Evolutionary conservation across 2,797 vertebrate genomes (phyloP).

Genomic region (Rhinatrema bivittatum): DNA sequence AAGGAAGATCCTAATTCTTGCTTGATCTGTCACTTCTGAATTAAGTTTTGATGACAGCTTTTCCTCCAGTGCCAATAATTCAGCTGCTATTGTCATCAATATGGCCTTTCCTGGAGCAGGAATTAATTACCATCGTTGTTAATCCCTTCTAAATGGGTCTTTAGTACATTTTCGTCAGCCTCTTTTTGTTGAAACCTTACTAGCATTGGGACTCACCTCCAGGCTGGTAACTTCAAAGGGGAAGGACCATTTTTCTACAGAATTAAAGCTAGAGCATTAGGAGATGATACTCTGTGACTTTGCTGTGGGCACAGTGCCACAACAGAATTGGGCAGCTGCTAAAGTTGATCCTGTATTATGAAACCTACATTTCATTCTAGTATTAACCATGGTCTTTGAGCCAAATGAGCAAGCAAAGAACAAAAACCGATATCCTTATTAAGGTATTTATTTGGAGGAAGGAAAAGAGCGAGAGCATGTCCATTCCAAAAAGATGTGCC

Average conservation of each 20-base stretch:
- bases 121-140: conserved; percentile 48
- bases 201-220: no score
- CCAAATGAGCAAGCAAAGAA: no score
- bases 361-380: not conserved
- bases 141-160: conserved; percentile 38
- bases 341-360: not conserved
- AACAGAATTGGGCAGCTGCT: not conserved
- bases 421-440: no score
- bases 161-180: conserved; percentile 6
- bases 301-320: not conserved
- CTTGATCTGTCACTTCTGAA: not conserved
- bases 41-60: conserved; percentile 32
- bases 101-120: conserved; percentile 20
- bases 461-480: no score
- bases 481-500: no score
- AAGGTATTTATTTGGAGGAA: no score
- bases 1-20: conserved; percentile 18
- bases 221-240: not conserved
- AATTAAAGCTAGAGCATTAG: not conserved
- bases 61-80: conserved; percentile 38
- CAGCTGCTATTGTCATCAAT: conserved; percentile 3
- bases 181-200: no score
- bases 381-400: not conserved
- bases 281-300: not conserved
- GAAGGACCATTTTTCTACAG: not conserved